These are phyloP conservation scores for Onychomys torridus DNA, from an alignment of 2,797 vertebrate genomes.

Conservation along the genomic window DNA sequence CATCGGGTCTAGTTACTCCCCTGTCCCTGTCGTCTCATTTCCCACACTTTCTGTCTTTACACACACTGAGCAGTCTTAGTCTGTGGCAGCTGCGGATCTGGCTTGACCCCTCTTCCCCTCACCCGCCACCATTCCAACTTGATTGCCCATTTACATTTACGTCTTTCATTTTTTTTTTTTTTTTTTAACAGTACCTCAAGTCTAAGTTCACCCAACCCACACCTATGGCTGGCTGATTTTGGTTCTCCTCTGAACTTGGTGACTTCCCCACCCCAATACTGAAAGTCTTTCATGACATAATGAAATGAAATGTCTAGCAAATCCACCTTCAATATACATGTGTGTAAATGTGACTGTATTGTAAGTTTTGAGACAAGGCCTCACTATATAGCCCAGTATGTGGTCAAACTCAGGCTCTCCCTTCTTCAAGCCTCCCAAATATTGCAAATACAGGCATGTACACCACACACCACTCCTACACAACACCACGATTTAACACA, in stretches of 20 bases:
- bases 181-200: background rate
- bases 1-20: background rate
- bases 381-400: background rate
- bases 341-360: background rate
- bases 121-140: background rate
- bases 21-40: background rate
- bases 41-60: background rate
- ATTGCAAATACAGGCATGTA: background rate
- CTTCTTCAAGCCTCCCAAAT: background rate
- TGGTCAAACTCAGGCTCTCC: background rate
- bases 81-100: background rate
- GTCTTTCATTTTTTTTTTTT: background rate
- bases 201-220: background rate
- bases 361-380: background rate
- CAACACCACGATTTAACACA: background rate
- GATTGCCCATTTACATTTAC: background rate
- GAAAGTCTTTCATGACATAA: background rate
- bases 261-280: background rate
- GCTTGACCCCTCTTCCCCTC: background rate
- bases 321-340: background rate
- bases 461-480: background rate
- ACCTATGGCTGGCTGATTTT: slow-evolving; percentile 21
- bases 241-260: background rate
- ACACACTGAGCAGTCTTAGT: background rate
- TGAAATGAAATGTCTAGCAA: slow-evolving; percentile 31